Conservation (phyloP, 2,888 invertebrate genomes). For the Sesia bembeciformis region DNA sequence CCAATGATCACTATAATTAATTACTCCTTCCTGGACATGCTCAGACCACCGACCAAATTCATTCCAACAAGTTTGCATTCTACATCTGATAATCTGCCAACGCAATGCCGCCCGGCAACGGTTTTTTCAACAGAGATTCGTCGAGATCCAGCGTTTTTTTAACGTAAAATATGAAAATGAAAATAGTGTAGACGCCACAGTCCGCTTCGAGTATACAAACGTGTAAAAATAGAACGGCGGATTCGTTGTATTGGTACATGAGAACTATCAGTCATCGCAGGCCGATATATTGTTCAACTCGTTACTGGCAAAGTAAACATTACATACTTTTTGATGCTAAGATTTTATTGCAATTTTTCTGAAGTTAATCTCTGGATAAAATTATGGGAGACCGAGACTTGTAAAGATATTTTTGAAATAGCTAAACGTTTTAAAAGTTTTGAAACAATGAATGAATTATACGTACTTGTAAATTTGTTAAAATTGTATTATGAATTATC, state of each 20-base stretch:
- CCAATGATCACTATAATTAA: too few species aligned
- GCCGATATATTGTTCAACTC: constrained; percentile 36
- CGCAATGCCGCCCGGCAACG: neutral
- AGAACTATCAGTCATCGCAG: constrained; percentile 44
- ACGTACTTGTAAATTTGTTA: too few species aligned
- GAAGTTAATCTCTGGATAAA: neutral
- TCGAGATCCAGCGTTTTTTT: neutral
- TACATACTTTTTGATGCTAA: constrained; percentile 20
- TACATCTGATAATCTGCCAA: neutral
- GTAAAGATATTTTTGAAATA: too few species aligned
- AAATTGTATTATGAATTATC: too few species aligned
- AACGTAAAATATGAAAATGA: constrained; percentile 13
- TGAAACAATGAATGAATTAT: too few species aligned
- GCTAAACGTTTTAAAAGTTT: too few species aligned
- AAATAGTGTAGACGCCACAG: constrained; percentile 31
- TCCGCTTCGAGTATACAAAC: constrained; percentile 14
- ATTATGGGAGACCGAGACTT: neutral
- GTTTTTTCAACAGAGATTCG: neutral
- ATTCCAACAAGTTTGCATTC: too few species aligned
- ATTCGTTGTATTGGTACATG: constrained; percentile 13
- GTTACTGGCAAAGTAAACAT: constrained; percentile 9
- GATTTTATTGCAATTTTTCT: constrained; percentile 21
- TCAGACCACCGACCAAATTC: too few species aligned
- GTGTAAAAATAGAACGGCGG: constrained; percentile 38
- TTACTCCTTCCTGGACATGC: too few species aligned